A percentile compares a stretch with the other conserved stretches of the same genome.
Conservation (phyloP, 2,888 invertebrate genomes). For the Clepsis dumicolana region DNA sequence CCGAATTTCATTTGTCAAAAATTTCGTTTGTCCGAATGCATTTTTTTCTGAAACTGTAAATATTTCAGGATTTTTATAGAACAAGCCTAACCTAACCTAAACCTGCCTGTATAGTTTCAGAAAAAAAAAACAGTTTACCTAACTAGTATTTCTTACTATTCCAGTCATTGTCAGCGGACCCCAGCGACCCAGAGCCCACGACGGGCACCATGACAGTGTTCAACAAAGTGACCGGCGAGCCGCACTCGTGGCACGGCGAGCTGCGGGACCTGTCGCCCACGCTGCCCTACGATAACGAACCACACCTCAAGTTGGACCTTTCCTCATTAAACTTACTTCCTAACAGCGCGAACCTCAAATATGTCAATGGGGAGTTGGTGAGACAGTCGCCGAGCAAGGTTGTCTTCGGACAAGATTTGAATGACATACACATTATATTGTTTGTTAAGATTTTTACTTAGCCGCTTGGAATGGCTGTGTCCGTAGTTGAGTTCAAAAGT, state of each 20-base stretch:
- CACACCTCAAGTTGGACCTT: slow-evolving; percentile 60
- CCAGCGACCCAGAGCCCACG: slow-evolving; percentile 49
- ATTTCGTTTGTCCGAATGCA: no score
- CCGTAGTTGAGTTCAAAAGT: no score
- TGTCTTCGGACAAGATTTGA: slow-evolving; percentile 61
- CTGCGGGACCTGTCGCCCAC: slow-evolving; percentile 57
- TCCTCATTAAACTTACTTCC: slow-evolving; percentile 65
- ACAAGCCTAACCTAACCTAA: no score
- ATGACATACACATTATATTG: slow-evolving; percentile 63
- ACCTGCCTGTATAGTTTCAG: no score
- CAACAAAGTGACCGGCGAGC: slow-evolving; percentile 71
- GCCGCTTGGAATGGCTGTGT: background rate
- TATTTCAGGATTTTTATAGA: no score
- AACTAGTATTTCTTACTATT: slow-evolving; percentile 34
- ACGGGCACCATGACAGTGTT: slow-evolving; percentile 66
- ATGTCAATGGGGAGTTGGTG: slow-evolving; percentile 62
- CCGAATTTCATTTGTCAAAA: no score
- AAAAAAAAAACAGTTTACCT: no score
- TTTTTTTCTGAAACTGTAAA: no score
- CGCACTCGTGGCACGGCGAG: slow-evolving; percentile 63
- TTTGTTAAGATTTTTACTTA: slow-evolving; percentile 57
- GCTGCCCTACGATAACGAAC: slow-evolving; percentile 55
- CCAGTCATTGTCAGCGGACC: slow-evolving; percentile 62
- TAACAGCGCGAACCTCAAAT: slow-evolving; percentile 65
- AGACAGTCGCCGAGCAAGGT: slow-evolving; percentile 58